Evolutionary conservation across 2,113 vertebrate genomes (phyloP).

Genomic region (Alexandromys fortis): DNA sequence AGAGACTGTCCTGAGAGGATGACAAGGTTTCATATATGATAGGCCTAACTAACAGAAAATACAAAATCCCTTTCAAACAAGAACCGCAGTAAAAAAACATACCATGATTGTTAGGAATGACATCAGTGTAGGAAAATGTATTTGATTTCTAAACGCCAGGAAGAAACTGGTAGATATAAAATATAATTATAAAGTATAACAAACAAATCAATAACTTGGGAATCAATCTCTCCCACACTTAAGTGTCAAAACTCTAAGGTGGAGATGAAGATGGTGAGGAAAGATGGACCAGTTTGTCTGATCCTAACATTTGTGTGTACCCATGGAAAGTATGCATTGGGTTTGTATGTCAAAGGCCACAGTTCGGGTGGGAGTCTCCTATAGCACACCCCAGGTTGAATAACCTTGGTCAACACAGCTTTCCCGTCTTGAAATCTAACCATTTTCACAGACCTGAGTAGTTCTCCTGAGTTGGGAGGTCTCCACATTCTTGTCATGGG

Average conservation of each 20-base stretch:
- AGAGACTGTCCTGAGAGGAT: background rate
- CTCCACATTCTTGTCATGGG: background rate
- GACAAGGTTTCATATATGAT: background rate
- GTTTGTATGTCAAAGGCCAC: background rate
- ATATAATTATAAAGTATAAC: background rate
- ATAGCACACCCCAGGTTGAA: background rate
- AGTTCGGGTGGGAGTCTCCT: background rate
- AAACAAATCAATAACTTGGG: background rate
- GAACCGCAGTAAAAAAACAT: background rate
- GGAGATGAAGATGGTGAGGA: background rate
- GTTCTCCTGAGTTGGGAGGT: background rate
- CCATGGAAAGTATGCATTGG: background rate
- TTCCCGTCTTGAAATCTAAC: background rate
- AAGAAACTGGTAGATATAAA: background rate
- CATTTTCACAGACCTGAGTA: background rate
- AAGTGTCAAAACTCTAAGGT: background rate
- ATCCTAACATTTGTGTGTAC: background rate
- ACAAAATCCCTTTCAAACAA: background rate
- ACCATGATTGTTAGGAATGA: background rate
- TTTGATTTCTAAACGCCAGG: background rate
- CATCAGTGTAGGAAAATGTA: background rate
- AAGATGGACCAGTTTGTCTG: background rate
- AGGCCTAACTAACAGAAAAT: background rate
- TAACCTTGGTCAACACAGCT: background rate
- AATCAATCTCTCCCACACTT: background rate